These are phyloP conservation scores for Pluvianellus socialis DNA, from an alignment of 2,113 vertebrate genomes.

Conservation along the genomic window DNA sequence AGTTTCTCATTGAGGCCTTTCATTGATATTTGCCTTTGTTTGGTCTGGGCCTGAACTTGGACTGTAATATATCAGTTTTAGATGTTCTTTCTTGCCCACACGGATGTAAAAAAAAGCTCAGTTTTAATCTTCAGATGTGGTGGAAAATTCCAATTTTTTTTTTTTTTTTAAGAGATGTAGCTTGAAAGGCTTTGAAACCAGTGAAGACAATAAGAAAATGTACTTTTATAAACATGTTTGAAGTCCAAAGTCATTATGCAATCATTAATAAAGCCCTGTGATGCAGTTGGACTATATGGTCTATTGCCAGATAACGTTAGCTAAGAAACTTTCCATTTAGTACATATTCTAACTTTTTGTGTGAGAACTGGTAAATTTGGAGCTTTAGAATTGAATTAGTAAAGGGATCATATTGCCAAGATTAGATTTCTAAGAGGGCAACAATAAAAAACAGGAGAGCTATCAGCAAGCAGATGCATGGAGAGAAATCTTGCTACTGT, in stretches of 20 bases:
- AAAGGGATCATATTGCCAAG: background rate
- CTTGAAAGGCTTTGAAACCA: background rate
- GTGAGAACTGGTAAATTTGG: background rate
- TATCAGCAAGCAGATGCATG: background rate
- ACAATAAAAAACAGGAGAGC: background rate
- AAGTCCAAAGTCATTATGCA: background rate
- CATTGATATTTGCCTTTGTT: background rate
- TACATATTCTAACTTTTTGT: background rate
- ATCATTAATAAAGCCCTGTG: background rate
- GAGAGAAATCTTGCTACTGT: background rate
- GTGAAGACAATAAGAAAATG: background rate
- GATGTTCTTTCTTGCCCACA: background rate
- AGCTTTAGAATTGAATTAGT: background rate
- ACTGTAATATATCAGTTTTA: background rate
- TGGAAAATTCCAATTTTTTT: background rate
- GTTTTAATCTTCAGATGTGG: background rate
- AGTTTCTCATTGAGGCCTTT: background rate
- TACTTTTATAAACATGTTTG: background rate
- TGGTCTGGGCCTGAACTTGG: background rate
- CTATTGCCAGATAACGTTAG: background rate
- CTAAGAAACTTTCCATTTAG: background rate
- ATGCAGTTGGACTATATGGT: background rate
- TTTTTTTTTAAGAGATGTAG: background rate
- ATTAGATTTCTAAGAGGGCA: background rate
- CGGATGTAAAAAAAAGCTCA: background rate